These are phyloP conservation scores for Anolis apletophallus DNA, from an alignment of 2,797 vertebrate genomes.

Conservation along the genomic window DNA sequence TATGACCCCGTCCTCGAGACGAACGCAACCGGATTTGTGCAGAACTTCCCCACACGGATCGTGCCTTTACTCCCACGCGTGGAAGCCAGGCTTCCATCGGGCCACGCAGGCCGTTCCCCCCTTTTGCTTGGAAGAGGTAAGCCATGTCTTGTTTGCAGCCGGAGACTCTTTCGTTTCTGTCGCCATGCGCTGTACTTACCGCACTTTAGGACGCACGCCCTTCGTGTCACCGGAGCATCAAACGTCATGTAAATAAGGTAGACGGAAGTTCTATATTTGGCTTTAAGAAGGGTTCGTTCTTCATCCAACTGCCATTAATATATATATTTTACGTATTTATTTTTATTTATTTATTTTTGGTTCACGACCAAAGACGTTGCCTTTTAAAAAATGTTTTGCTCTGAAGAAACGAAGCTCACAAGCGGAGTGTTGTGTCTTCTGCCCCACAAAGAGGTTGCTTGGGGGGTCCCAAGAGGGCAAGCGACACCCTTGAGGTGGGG, in stretches of 20 bases:
- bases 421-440: not conserved
- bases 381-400: not conserved
- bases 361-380: not conserved
- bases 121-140: conserved; percentile 52
- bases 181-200: conserved; percentile 12
- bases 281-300: not conserved
- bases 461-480: not conserved
- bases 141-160: conserved; percentile 80
- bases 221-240: conserved; percentile 6
- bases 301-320: not conserved
- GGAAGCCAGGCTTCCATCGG: no score
- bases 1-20: no score
- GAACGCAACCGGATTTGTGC: not conserved
- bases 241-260: conserved; percentile 34
- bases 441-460: no score
- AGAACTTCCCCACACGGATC: conserved; percentile 52
- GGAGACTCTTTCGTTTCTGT: conserved; percentile 73
- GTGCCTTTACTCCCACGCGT: conserved; percentile 73
- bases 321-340: not conserved
- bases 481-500: not conserved
- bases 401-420: not conserved
- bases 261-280: not conserved
- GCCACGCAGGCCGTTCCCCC: conserved; percentile 46
- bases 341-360: conserved; percentile 14
- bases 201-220: not conserved